Conservation (phyloP, 2,113 vertebrate genomes). For the Benitochromis conjunctus region DNA sequence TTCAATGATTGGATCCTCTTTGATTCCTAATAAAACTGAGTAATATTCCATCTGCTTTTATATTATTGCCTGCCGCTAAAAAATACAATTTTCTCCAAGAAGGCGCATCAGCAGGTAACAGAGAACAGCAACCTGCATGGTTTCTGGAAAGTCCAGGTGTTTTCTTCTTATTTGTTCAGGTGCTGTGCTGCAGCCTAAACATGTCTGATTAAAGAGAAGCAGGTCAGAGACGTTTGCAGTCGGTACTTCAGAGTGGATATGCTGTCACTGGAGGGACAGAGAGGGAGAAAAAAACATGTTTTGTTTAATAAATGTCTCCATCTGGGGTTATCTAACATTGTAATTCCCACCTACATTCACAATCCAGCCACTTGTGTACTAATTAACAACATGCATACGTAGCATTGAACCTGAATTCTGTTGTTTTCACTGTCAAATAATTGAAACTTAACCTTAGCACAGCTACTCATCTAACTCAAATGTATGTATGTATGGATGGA, state of each 20-base stretch:
- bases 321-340: neutral
- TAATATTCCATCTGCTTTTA: neutral
- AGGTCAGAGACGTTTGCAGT: neutral
- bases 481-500: too few species aligned
- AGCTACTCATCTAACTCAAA: too few species aligned
- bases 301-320: neutral
- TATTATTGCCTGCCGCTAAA: neutral
- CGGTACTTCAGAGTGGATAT: neutral
- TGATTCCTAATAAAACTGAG: neutral
- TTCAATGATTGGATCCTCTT: neutral
- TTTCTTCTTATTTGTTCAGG: neutral
- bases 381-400: neutral
- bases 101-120: neutral
- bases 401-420: neutral
- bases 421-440: neutral
- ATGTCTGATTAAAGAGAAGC: neutral
- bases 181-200: neutral
- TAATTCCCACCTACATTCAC: neutral
- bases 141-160: neutral
- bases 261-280: neutral
- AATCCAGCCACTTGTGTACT: neutral
- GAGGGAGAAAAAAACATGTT: neutral
- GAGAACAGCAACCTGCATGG: neutral
- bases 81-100: neutral
- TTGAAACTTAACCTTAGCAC: neutral